Base-by-base conservation (phyloP, 2,797 vertebrate species). In the Phaenicophaeus curvirostris region DNA sequence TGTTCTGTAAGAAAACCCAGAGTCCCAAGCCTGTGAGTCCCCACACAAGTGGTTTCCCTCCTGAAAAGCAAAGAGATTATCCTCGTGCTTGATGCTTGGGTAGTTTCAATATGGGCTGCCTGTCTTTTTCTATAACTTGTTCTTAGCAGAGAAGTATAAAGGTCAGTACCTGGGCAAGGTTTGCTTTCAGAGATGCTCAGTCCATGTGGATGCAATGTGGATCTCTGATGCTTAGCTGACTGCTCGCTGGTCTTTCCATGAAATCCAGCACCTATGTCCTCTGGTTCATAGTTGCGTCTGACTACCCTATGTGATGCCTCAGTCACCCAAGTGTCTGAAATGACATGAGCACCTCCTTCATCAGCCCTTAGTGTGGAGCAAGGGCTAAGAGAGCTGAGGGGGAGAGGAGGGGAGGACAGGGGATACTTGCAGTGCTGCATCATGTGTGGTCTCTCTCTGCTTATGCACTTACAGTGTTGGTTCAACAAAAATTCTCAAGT, bases 121-220 rank as follows among this genome's bases (percentile, higher is more conserved):
- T 31, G 39, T 50, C 6, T 3, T 44, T n/a, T 75, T 77, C 55
- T 46, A 1, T 20, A 65, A 27, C 2, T 8, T 37, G 20, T 19
- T 15, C 24, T 81, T 44, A 66, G 51, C 23, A 55, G 51, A 39
- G 62, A 66, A 73, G 51, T 30, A 6, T 37, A 65, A 65, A 14
- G 18, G 24, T 62, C 37, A 35, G 62, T n/a, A 35, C 39, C 8
- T 9, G 7, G 35, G 23, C n/a, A 37, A 0, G 1, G 37, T 37
- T 66, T 82, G 58, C 28, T 1, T 31, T 39, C 1, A 3, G 78
- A 46, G 48, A 7, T 66, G 51, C 53, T 74, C 76, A 66, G 57
- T 33, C 25, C n/a, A 1, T 12, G 10, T 0, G 2, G 28, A 23
- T 10, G 35, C 35, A 12, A 30, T 6, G 8, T 3, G 5, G 41